Base-by-base conservation (phyloP, 64 coral and sea anemone genomes). In the Exaiptasia diaphana region DNA sequence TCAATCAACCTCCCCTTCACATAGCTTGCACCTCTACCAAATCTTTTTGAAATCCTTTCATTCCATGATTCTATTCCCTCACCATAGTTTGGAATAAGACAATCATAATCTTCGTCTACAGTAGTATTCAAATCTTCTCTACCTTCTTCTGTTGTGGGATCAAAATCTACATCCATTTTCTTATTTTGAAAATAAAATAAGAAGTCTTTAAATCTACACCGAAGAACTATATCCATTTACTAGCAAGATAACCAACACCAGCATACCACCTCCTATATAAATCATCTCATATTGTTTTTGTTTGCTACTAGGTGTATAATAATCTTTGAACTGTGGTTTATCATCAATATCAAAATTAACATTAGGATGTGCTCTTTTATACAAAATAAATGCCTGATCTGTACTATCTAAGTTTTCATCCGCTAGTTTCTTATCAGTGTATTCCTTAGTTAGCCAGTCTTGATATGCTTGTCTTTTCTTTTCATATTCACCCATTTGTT, bases 201-300 rank as follows among this genome's bases (percentile, higher is more conserved):
- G 4, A 52, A 52, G n/a, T 52, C 49, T 52, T 52, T 52, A 52
- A 52, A 52, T 32, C 35, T n/a, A 41, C 12, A 24, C 14, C 34
- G 38, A 74, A 49, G 18, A 3, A 49, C 27, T 74, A 74, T 9
- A 74, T 50, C 37, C 36, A 74, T 49, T 49, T 74, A 49, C 70
- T 74, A 11, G 70, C 70, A 15, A 48, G 13, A 44, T 74, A 74
- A 29, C 70, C 70, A 4, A 74, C n/a, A n/a, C 78, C n/a, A 82
- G 35, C 78, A 22, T 22, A 23, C 5, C 57, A 22, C 6, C 57
- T 62, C 57, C 57, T 34, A 24, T 5, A 67, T 3, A 25, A 33
- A 29, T 38, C 49, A 52, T 62, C 50, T 76, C 49, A 15, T 73
- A 45, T 30, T 64, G 23, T 56, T 80, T 88, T 50, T 88, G 86